A percentile compares a stretch with the other conserved stretches of the same genome.
These are phyloP conservation scores for Rhamphomyia laevipes DNA, from an alignment of 2,888 invertebrate genomes.

Conservation along the genomic window DNA sequence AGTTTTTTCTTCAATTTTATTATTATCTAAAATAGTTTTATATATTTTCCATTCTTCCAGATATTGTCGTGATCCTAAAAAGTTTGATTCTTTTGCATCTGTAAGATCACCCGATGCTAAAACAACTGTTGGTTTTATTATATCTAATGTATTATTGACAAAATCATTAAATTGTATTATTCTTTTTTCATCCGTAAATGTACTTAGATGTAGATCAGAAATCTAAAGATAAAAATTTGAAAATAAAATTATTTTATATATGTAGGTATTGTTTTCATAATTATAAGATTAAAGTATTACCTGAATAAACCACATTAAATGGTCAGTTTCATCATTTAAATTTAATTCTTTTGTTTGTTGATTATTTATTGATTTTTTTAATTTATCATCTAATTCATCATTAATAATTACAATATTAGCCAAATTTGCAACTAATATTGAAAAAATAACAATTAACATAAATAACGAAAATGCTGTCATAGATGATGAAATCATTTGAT, in stretches of 20 bases:
- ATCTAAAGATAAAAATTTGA: constrained; percentile 45
- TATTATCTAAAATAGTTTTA: constrained; percentile 52
- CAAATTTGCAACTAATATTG: constrained; percentile 57
- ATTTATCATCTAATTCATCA: constrained; percentile 31
- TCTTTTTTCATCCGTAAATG: constrained; percentile 62
- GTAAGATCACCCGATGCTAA: constrained; percentile 81
- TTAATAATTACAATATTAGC: constrained; percentile 54
- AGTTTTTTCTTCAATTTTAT: constrained; percentile 54
- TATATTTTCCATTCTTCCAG: constrained; percentile 76
- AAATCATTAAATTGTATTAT: constrained; percentile 68
- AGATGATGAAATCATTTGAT: constrained; percentile 26
- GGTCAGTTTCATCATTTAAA: constrained; percentile 39
- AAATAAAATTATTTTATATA: neutral
- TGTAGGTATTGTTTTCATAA: neutral
- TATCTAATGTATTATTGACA: constrained; percentile 58
- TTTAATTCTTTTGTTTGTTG: no score
- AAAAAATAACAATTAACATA: constrained; percentile 49
- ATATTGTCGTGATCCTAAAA: constrained; percentile 69
- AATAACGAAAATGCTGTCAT: constrained; percentile 49
- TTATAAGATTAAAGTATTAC: constrained; percentile 34
- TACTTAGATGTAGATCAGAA: constrained; percentile 80
- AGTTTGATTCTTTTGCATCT: constrained; percentile 70
- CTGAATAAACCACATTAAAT: constrained; percentile 68
- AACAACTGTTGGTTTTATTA: constrained; percentile 63
- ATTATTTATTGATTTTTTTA: constrained; percentile 21